phyloP scores from a whole-genome alignment of 2,888 invertebrate genomes.

The Cryptocephalus primarius region DNA sequence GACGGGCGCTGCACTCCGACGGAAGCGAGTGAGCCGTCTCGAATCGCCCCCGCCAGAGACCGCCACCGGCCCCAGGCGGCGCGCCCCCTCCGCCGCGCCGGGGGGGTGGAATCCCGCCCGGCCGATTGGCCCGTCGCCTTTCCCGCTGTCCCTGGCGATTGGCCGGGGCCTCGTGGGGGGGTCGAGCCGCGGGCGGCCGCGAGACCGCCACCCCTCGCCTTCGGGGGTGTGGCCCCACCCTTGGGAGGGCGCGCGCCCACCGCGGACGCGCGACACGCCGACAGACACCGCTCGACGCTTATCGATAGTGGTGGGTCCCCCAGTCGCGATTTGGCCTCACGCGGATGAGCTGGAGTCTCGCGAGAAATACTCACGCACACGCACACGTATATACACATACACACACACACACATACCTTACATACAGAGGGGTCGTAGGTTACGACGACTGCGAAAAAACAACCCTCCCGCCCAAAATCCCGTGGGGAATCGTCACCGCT shows the following conservation, averaged over 20 bases:
- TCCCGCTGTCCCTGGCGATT: slow-evolving; percentile 27
- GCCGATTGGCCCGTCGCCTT: slow-evolving; percentile 7
- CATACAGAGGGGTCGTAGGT: too few relatives aligned
- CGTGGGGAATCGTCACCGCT: too few relatives aligned
- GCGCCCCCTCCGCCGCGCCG: neutral
- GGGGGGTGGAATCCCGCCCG: slow-evolving; percentile 1
- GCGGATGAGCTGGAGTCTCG: slow-evolving; percentile 28
- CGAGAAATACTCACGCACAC: slow-evolving; percentile 21
- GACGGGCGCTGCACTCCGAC: too few relatives aligned
- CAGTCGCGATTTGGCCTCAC: slow-evolving; percentile 35
- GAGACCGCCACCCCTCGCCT: neutral
- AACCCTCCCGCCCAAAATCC: too few relatives aligned
- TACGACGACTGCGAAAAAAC: too few relatives aligned
- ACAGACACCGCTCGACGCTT: slow-evolving; percentile 27
- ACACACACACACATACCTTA: neutral
- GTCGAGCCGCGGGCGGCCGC: slow-evolving; percentile 8
- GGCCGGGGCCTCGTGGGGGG: slow-evolving; percentile 23
- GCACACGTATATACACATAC: neutral
- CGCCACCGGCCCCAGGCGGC: too few relatives aligned
- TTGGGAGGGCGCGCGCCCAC: slow-evolving; percentile 37
- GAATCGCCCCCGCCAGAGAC: too few relatives aligned
- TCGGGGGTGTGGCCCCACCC: slow-evolving; percentile 42
- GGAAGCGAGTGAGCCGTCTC: too few relatives aligned
- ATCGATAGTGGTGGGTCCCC: slow-evolving; percentile 26
- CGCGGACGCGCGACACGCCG: slow-evolving; percentile 7